These are phyloP conservation scores for Heliconius himera DNA, from an alignment of 1,140 invertebrate species.

Conservation along the genomic window DNA sequence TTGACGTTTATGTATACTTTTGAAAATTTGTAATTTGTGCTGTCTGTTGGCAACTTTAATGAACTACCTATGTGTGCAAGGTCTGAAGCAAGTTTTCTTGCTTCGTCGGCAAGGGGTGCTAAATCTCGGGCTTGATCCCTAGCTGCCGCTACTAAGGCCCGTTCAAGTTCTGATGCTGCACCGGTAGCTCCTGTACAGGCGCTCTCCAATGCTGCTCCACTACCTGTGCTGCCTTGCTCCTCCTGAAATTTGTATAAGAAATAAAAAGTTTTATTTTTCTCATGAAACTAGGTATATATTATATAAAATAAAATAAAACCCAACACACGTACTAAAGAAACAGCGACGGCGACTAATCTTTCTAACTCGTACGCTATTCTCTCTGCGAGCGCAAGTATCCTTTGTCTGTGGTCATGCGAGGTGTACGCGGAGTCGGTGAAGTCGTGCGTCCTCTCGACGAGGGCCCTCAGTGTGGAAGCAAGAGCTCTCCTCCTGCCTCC, in stretches of 20 bases:
- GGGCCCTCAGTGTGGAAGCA: conserved; percentile 91
- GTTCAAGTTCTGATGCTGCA: conserved; percentile 70
- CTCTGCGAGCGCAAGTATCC: conserved; percentile 95
- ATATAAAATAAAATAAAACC: conserved; percentile 9
- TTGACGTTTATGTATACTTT: not conserved
- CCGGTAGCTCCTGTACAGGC: conserved; percentile 69
- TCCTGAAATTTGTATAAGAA: conserved; percentile 48
- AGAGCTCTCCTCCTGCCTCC: conserved; percentile 88
- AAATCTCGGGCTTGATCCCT: conserved; percentile 75
- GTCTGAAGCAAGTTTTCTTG: conserved; percentile 74
- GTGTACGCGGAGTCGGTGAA: conserved; percentile 99
- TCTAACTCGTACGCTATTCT: conserved; percentile 92
- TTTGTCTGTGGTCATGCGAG: conserved; percentile 97
- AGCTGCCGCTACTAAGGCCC: conserved; percentile 72
- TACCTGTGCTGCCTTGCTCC: conserved; percentile 70
- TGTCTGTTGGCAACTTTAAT: not conserved
- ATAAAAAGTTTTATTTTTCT: not conserved
- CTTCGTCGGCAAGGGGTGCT: conserved; percentile 72
- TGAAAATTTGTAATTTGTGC: not conserved
- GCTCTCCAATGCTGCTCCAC: conserved; percentile 72
- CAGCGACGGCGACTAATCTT: conserved; percentile 91
- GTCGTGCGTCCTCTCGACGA: conserved; percentile 98
- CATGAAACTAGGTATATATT: not conserved
- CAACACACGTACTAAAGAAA: conserved; percentile 88
- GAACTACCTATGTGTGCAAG: conserved; percentile 74